Conservation (phyloP, 2,113 vertebrate species). For the Larimichthys polyactis region DNA sequence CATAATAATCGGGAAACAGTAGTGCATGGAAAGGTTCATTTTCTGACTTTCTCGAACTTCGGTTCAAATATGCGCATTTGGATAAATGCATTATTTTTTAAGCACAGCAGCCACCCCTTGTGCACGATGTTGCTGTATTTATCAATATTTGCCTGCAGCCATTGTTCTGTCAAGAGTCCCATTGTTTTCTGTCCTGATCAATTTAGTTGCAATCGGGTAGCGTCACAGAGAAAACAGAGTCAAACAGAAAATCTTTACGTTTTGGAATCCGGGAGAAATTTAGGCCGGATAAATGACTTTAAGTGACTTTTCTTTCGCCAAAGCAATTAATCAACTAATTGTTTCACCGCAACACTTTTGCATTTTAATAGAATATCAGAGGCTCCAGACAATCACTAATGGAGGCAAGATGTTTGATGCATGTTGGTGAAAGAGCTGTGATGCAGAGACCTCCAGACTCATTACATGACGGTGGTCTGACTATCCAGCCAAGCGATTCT, state of each 20-base stretch:
- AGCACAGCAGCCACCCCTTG: no score
- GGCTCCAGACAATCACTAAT: neutral
- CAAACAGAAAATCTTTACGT: neutral
- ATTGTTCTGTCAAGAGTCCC: neutral
- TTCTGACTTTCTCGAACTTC: neutral
- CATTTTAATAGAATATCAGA: neutral
- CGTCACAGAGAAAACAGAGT: neutral
- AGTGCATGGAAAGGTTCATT: neutral
- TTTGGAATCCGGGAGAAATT: neutral
- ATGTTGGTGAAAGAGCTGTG: neutral
- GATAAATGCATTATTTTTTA: neutral
- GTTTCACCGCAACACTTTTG: neutral
- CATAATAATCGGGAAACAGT: neutral
- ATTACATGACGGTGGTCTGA: constrained; percentile 12
- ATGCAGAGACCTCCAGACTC: neutral
- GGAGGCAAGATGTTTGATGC: neutral
- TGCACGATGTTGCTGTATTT: neutral
- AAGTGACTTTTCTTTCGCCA: neutral
- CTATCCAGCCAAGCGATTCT: constrained; percentile 42
- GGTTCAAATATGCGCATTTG: neutral
- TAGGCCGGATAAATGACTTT: no score
- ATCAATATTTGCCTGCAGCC: neutral
- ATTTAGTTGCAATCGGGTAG: neutral
- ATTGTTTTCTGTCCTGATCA: neutral
- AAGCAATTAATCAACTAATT: neutral